Evolutionary conservation across 2,797 vertebrate genomes (phyloP).

Genomic region (Enteromius viviparus): DNA sequence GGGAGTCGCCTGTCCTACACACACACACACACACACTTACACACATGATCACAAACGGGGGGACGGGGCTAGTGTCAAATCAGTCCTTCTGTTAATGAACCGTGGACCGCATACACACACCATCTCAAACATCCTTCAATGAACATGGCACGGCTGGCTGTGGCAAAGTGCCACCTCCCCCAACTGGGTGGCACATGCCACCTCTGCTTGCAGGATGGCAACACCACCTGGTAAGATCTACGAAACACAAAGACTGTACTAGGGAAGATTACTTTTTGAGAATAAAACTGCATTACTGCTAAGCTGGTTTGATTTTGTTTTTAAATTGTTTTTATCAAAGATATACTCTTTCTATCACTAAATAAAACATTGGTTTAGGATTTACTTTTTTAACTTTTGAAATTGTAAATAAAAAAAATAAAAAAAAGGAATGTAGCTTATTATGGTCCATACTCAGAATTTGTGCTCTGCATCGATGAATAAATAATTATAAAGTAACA

Average conservation of each 20-base stretch:
- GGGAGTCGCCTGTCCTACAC: conserved; percentile 45
- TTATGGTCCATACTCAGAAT: too few species aligned
- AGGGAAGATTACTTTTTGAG: not conserved
- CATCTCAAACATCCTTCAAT: conserved; percentile 19
- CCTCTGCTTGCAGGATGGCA: conserved; percentile 49
- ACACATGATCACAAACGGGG: conserved; percentile 19
- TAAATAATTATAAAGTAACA: not conserved
- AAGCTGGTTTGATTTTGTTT: not conserved
- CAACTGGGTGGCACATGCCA: conserved; percentile 47
- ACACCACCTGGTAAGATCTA: conserved; percentile 50
- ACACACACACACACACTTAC: conserved; percentile 20
- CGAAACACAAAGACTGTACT: not conserved
- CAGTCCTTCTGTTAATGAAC: conserved; percentile 48
- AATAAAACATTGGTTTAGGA: not conserved
- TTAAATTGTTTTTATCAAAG: not conserved
- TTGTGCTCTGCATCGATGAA: not conserved
- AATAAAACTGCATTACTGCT: not conserved
- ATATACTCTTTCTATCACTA: not conserved
- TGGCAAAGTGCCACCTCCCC: conserved; percentile 51
- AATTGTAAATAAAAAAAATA: not conserved
- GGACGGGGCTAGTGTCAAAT: conserved; percentile 28
- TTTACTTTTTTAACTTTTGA: not conserved
- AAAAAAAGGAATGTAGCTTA: too few species aligned
- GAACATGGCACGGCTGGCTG: conserved; percentile 30
- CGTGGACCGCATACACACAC: conserved; percentile 22